A percentile compares a stretch with the other conserved stretches of the same genome.
Evolutionary conservation across 2,888 invertebrate species (phyloP).

Genomic region (Corbicula japonica): DNA sequence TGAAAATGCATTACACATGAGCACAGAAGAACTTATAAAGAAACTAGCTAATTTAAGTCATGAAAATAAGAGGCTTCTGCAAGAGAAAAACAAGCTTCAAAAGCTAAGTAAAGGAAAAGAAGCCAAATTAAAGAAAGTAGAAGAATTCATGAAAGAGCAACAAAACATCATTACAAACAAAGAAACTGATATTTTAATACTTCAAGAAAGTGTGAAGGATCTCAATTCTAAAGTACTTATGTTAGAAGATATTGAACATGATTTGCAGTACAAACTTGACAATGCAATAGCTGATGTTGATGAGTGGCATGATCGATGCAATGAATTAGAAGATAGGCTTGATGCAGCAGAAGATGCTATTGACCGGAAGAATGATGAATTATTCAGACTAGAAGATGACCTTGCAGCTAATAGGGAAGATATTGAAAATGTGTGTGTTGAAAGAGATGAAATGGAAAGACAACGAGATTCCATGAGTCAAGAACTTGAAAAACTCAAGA

Average conservation of each 20-base stretch:
- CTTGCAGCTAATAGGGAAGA: constrained; percentile 40
- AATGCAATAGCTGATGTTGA: constrained; percentile 54
- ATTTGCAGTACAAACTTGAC: constrained; percentile 49
- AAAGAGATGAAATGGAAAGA: constrained; percentile 57
- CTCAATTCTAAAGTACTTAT: constrained; percentile 42
- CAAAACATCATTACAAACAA: constrained; percentile 65
- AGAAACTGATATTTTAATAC: constrained; percentile 71
- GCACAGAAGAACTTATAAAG: constrained; percentile 37
- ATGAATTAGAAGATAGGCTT: constrained; percentile 59
- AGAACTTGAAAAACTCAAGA: constrained; percentile 60
- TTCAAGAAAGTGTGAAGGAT: constrained; percentile 67
- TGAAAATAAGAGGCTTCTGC: constrained; percentile 61
- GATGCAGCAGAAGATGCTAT: constrained; percentile 62
- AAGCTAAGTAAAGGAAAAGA: constrained; percentile 70
- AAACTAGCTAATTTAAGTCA: constrained; percentile 49
- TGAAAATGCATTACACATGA: constrained; percentile 6
- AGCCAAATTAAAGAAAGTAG: constrained; percentile 70
- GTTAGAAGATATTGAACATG: constrained; percentile 59
- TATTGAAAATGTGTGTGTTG: constrained; percentile 43
- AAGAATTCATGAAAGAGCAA: constrained; percentile 68
- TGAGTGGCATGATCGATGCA: constrained; percentile 61
- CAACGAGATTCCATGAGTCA: constrained; percentile 58
- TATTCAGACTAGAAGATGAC: constrained; percentile 62
- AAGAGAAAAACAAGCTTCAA: constrained; percentile 64
- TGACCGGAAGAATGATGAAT: constrained; percentile 62